Evolutionary conservation across 2,888 invertebrate genomes (phyloP).

Genomic region (Mythimna vitellina): DNA sequence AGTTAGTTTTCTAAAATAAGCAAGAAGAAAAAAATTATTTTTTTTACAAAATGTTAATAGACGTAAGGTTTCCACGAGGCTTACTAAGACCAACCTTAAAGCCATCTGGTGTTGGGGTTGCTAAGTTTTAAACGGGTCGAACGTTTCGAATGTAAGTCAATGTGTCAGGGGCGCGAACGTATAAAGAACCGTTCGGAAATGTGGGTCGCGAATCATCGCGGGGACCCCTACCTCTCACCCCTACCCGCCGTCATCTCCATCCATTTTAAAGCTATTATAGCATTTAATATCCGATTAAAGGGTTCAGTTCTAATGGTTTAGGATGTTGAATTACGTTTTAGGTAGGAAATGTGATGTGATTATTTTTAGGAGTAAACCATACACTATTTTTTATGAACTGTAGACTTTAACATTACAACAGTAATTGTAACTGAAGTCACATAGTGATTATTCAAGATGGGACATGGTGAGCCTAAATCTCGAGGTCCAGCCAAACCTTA

Average conservation of each 20-base stretch:
- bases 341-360: not conserved
- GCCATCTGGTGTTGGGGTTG: constrained; percentile 55
- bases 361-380: constrained; percentile 1
- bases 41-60: constrained; percentile 6
- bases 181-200: constrained; percentile 69
- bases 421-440: not conserved
- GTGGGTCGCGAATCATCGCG: constrained; percentile 71
- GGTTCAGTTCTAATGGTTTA: constrained; percentile 25
- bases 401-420: no score
- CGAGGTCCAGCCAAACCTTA: not conserved
- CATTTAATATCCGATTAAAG: constrained; percentile 51
- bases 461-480: not conserved
- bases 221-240: constrained; percentile 55
- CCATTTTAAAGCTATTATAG: constrained; percentile 40
- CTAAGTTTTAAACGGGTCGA: constrained; percentile 68
- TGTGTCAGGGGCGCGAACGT: constrained; percentile 78
- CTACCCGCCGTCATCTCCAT: constrained; percentile 49
- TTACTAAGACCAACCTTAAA: constrained; percentile 63
- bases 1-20: not conserved
- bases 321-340: constrained; percentile 14
- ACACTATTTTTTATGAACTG: not conserved
- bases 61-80: constrained; percentile 1
- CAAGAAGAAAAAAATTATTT: not conserved
- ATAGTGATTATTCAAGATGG: not conserved
- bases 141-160: constrained; percentile 76